Percentiles rank a stretch among this genome's conserved stretches.
Evolutionary conservation across 2,888 invertebrate species (phyloP).

Genomic region (Linnaemya vulpina): DNA sequence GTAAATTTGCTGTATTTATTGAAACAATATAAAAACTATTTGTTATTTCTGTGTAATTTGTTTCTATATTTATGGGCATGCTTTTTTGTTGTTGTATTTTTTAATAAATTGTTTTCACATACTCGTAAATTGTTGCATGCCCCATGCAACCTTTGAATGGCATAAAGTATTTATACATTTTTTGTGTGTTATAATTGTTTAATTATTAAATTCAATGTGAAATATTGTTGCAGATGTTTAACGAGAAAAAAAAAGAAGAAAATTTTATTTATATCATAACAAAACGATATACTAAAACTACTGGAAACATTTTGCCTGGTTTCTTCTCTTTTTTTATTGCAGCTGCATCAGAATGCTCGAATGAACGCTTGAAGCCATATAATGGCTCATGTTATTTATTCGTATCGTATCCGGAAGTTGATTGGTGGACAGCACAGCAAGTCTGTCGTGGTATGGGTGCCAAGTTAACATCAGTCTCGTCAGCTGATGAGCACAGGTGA

Average conservation of each 20-base stretch:
- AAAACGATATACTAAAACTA: conserved; percentile 27
- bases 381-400: conserved; percentile 90
- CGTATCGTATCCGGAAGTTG: conserved; percentile 90
- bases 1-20: neutral
- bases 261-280: neutral
- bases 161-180: conserved; percentile 7
- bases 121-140: conserved; percentile 48
- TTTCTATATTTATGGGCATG: conserved; percentile 25
- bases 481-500: conserved; percentile 87
- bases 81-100: neutral
- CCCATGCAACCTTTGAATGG: neutral
- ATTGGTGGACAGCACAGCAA: conserved; percentile 88
- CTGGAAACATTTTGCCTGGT: conserved; percentile 25
- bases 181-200: conserved; percentile 37
- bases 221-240: conserved; percentile 16
- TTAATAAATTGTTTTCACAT: conserved; percentile 1
- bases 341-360: conserved; percentile 88
- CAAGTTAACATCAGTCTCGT: conserved; percentile 87
- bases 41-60: neutral
- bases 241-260: conserved; percentile 1
- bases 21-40: neutral
- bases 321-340: conserved; percentile 67
- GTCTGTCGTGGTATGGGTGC: conserved; percentile 89
- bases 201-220: conserved; percentile 41
- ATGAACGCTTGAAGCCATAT: conserved; percentile 87